Conservation (phyloP, 2,797 vertebrate species). For the Allobates femoralis region DNA sequence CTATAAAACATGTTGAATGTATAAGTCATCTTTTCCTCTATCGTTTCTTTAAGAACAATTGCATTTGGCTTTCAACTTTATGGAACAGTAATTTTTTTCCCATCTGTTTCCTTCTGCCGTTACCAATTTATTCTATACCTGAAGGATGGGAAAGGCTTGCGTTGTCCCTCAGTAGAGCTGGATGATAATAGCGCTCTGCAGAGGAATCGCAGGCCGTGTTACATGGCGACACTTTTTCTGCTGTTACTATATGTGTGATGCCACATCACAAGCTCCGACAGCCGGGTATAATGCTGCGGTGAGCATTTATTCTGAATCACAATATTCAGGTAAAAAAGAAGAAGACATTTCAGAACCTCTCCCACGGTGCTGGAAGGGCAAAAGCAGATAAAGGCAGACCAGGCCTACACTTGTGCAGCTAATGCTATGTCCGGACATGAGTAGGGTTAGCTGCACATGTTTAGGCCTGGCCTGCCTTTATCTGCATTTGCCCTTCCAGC, state of each 20-base stretch:
- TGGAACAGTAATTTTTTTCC: conserved; percentile 2
- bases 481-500: no score
- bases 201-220: conserved; percentile 39
- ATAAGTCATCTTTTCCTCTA: not conserved
- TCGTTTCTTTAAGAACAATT: conserved; percentile 27
- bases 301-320: conserved; percentile 28
- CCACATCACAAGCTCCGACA: not conserved
- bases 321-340: not conserved
- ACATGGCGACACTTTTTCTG: conserved; percentile 39
- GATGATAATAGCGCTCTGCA: not conserved
- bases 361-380: no score
- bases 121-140: conserved; percentile 9
- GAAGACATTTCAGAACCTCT: no score
- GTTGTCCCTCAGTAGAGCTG: not conserved
- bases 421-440: no score
- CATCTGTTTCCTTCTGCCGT: conserved; percentile 6
- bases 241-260: conserved; percentile 50
- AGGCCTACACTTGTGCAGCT: no score
- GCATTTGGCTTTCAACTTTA: not conserved
- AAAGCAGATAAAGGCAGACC: no score
- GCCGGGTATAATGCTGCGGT: not conserved
- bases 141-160: not conserved
- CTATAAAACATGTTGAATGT: not conserved
- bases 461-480: no score
- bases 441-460: no score